Base-by-base conservation (phyloP, 2,888 invertebrate genomes). In the Aleiodes testaceus region DNA sequence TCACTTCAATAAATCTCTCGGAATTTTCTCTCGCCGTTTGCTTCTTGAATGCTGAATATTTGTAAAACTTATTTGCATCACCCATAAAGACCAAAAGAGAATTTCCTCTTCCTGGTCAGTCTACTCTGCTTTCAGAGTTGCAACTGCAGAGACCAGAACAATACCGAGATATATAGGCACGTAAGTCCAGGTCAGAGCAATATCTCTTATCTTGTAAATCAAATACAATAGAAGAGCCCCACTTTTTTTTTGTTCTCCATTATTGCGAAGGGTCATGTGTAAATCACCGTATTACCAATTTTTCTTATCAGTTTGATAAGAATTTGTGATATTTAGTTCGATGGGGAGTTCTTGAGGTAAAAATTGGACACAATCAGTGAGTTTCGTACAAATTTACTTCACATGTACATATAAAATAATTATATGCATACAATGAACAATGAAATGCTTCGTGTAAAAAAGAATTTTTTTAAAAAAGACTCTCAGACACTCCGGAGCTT, bases 1-100 rank as follows among this genome's bases (percentile, higher is more conserved):
- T 53, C 11, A 59, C 36, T 42, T 14, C 11, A 42, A 42, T 44
- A 42, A 18, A 42, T 59, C 59, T 59, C 30, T 59, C 59, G n/a
- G 59, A 59, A 42, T 59, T 59, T 42, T 59, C 59, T 36, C 59
- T 59, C 7, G 59, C 59, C 9, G 59, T 59, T 42, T 59, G 59
- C 30, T 59, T 59, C 16, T 59, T 59, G 5, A 59, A 16, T 20
- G 36, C 36, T 59, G 59, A 59, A 36, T 42, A 59, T 36, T 59
- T 5, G 42, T 59, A 36, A 42, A 59, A 18, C 42, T 42, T n/a
- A 18, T 59, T 36, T 59, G 18, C 42, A 59, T 59, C 59, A 42
- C 59, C 59, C 59, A 59, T 59, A 59, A 42, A 36, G 12, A 26
- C 55, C 11, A 30, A 36, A 18, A 59, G 47, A 12, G 36, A 6